These are phyloP conservation scores for Saturnia pavonia DNA, from an alignment of 2,888 invertebrate genomes.

Conservation along the genomic window DNA sequence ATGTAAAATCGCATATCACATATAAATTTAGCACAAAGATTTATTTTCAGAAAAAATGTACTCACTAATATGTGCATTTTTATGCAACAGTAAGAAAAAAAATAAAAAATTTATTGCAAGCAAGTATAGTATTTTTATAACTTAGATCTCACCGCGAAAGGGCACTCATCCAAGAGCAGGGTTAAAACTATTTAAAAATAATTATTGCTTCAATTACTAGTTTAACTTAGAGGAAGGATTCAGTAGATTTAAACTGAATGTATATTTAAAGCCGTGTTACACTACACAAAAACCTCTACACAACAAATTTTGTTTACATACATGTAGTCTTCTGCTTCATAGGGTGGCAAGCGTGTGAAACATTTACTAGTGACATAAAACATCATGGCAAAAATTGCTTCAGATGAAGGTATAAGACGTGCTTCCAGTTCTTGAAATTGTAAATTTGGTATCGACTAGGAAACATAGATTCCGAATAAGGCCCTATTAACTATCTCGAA, in stretches of 20 bases:
- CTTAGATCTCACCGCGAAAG: slow-evolving; percentile 53
- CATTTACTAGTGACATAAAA: too few species aligned
- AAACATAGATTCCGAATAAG: too few species aligned
- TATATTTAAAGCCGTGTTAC: neutral
- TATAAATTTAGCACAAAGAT: neutral
- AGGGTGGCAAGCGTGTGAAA: too few species aligned
- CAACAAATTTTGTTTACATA: too few species aligned
- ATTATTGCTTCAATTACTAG: slow-evolving; percentile 75
- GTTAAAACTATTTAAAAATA: slow-evolving; percentile 50
- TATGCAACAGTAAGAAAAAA: neutral
- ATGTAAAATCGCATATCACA: slow-evolving; percentile 2
- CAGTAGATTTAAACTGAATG: slow-evolving; percentile 39
- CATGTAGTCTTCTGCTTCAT: too few species aligned
- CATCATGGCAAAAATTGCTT: too few species aligned
- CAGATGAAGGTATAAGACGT: too few species aligned
- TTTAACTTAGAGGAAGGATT: slow-evolving; percentile 52
- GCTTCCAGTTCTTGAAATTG: too few species aligned
- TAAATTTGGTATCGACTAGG: too few species aligned
- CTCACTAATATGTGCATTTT: neutral
- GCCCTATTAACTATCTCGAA: too few species aligned
- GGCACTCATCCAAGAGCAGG: slow-evolving; percentile 68
- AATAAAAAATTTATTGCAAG: slow-evolving; percentile 39
- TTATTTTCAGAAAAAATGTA: neutral
- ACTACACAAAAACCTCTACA: too few species aligned
- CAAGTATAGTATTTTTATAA: slow-evolving; percentile 32